Evolutionary conservation across 1,140 invertebrate genomes (phyloP).

Genomic region (Drosophila quadrilineata): DNA sequence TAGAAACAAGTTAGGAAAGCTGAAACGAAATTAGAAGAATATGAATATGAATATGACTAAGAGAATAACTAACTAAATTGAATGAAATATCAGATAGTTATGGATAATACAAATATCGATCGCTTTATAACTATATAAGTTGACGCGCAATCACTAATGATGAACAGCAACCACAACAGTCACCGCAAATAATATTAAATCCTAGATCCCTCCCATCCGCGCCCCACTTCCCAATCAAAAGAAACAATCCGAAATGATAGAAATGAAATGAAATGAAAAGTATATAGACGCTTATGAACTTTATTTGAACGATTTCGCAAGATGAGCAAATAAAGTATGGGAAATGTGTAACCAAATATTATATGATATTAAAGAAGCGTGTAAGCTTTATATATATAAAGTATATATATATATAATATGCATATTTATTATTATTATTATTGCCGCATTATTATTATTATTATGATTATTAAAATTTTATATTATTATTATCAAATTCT

Average conservation of each 20-base stretch:
- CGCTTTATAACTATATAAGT: constrained; percentile 47
- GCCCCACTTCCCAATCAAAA: constrained; percentile 12
- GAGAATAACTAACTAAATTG: background rate
- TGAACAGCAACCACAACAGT: constrained; percentile 8
- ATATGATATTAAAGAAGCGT: constrained; percentile 75
- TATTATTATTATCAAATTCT: constrained; percentile 44
- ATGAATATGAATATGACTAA: background rate
- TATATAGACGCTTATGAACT: constrained; percentile 80
- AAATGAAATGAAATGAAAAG: constrained; percentile 41
- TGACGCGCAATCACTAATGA: constrained; percentile 44
- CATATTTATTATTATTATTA: constrained; percentile 50
- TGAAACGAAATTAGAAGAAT: no score
- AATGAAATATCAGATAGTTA: constrained; percentile 20
- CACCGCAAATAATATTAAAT: constrained; percentile 26
- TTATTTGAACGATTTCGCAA: constrained; percentile 74
- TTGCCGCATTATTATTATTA: constrained; percentile 39
- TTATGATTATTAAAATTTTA: constrained; percentile 28
- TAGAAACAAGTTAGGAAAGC: constrained; percentile 1
- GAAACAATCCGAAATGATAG: constrained; percentile 1
- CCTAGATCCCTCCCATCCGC: no score
- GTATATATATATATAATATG: constrained; percentile 33
- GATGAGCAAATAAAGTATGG: constrained; percentile 52
- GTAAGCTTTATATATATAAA: constrained; percentile 73
- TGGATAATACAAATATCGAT: constrained; percentile 29
- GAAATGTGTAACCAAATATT: constrained; percentile 78